phyloP scores from a whole-genome alignment of 1,140 invertebrate genomes.

The Diorhabda elongata region DNA sequence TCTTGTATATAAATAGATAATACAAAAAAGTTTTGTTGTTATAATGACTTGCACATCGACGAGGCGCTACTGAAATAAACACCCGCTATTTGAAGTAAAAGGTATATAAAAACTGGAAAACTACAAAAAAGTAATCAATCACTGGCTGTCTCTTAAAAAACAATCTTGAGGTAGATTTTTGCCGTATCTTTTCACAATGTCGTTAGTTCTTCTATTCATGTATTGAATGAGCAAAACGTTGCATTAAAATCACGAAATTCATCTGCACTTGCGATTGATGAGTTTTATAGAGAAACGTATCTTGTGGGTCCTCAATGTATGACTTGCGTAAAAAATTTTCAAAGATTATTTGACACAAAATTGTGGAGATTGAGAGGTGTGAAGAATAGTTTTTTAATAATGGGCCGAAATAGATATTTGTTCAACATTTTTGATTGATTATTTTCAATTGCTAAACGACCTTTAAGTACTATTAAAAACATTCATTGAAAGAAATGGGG shows the following conservation, averaged over 20 bases:
- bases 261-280: not conserved
- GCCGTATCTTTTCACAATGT: not conserved
- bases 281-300: not conserved
- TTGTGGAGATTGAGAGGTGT: not conserved
- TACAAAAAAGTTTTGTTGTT: too few species aligned
- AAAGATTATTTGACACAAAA: slow-evolving; percentile 13
- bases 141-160: not conserved
- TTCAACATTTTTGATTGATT: not conserved
- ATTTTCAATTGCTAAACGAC: not conserved
- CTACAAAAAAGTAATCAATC: not conserved
- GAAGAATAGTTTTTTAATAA: slow-evolving; percentile 1
- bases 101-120: too few species aligned
- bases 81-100: too few species aligned
- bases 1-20: too few species aligned
- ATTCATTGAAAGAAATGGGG: too few species aligned
- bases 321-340: slow-evolving; percentile 13
- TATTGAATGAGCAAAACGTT: not conserved
- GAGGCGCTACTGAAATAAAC: too few species aligned
- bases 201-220: not conserved
- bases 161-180: slow-evolving; percentile 2
- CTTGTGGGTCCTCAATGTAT: not conserved
- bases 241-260: not conserved
- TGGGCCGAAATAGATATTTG: slow-evolving; percentile 1
- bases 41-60: too few species aligned
- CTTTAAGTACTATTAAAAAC: too few species aligned